phyloP scores from a whole-genome alignment of 2,113 vertebrate species.

The Cryptotis parvus region DNA sequence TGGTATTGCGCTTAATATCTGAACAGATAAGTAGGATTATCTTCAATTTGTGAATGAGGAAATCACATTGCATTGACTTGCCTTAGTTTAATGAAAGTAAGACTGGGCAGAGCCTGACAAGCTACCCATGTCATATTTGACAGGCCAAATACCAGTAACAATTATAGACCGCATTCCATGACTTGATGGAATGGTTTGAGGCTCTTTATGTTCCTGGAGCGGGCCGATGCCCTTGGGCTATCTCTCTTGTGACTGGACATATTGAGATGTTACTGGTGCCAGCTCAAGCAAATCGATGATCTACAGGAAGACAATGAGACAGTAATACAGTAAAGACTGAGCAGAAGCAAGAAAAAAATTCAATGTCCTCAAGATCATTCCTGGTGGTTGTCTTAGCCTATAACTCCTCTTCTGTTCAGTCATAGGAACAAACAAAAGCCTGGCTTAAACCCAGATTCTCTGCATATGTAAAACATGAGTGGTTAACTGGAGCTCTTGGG shows the following conservation, averaged over 20 bases:
- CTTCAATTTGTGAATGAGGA: neutral
- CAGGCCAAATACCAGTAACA: too few relatives aligned
- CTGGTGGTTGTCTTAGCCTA: neutral
- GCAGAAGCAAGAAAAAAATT: neutral
- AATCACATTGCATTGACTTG: slow-evolving; percentile 25
- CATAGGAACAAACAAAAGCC: neutral
- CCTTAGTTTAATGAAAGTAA: neutral
- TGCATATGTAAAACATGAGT: neutral
- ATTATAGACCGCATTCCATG: too few relatives aligned
- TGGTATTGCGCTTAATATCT: neutral
- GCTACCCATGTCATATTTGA: too few relatives aligned
- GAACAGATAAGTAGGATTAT: neutral
- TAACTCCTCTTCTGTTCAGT: neutral
- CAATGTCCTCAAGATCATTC: neutral
- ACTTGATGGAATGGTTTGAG: too few relatives aligned
- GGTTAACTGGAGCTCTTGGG: neutral
- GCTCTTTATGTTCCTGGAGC: too few relatives aligned
- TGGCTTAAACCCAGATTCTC: neutral
- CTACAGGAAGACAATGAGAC: too few relatives aligned
- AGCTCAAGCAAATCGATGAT: too few relatives aligned
- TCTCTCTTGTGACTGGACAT: too few relatives aligned
- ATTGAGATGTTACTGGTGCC: too few relatives aligned
- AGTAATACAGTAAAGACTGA: too few relatives aligned
- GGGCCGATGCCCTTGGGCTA: too few relatives aligned
- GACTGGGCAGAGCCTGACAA: too few relatives aligned